phyloP scores from a whole-genome alignment of 1,140 invertebrate species.

The Scaptomyza montana region DNA sequence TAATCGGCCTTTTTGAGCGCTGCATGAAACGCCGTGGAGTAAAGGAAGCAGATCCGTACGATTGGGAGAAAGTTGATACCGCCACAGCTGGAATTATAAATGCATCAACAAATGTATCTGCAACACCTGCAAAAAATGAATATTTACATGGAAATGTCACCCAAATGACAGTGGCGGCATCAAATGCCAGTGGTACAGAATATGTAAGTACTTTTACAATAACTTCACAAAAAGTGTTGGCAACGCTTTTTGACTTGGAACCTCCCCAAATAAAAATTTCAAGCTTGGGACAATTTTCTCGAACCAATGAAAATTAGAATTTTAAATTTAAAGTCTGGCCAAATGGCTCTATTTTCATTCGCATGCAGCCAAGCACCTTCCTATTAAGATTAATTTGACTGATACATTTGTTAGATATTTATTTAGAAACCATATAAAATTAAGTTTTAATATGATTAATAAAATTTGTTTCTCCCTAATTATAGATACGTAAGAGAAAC shows the following conservation, averaged over 20 bases:
- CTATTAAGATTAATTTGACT: too few relatives aligned
- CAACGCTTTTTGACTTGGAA: too few relatives aligned
- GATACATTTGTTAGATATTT: too few relatives aligned
- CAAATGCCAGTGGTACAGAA: constrained; percentile 81
- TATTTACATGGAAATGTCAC: constrained; percentile 82
- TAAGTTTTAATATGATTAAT: too few relatives aligned
- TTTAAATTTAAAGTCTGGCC: background rate
- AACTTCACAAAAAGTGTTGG: background rate
- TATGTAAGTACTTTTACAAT: constrained; percentile 57
- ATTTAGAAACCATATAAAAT: too few relatives aligned
- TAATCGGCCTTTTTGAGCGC: constrained; percentile 93
- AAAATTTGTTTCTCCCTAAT: background rate
- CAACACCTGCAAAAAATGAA: constrained; percentile 70
- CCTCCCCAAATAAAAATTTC: too few relatives aligned
- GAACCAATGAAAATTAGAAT: too few relatives aligned
- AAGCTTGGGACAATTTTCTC: too few relatives aligned
- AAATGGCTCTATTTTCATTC: too few relatives aligned
- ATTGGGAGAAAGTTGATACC: constrained; percentile 94
- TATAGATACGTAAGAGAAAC: constrained; percentile 66
- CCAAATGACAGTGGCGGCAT: constrained; percentile 84
- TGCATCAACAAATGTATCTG: constrained; percentile 44
- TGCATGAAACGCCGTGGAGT: constrained; percentile 97
- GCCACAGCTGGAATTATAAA: constrained; percentile 49
- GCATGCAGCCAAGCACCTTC: too few relatives aligned
- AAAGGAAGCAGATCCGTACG: constrained; percentile 94